Conservation (phyloP, 1,140 invertebrate species). For the Philopotamus ludificatus region DNA sequence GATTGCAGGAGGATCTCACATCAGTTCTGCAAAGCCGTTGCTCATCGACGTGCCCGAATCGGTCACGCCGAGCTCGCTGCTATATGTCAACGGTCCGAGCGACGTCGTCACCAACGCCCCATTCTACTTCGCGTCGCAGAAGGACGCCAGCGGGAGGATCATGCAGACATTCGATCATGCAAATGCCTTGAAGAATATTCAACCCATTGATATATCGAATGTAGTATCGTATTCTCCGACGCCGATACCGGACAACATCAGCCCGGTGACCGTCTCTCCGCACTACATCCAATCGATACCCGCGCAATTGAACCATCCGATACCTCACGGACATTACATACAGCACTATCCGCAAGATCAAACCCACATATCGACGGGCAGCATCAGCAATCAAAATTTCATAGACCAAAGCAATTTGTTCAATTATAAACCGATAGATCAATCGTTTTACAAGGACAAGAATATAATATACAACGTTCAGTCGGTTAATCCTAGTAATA, state of each 20-base stretch:
- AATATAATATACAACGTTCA: constrained; percentile 31
- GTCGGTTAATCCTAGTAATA: constrained; percentile 19
- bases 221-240: constrained; percentile 47
- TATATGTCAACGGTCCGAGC: constrained; percentile 45
- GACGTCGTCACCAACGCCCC: constrained; percentile 49
- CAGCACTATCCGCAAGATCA: constrained; percentile 31
- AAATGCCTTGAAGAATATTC: constrained; percentile 54
- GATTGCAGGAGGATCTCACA: constrained; percentile 24
- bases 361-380: constrained; percentile 9
- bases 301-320: constrained; percentile 13
- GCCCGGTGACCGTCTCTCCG: constrained; percentile 18
- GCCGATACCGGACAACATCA: constrained; percentile 24
- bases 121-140: constrained; percentile 31
- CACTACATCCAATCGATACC: constrained; percentile 21
- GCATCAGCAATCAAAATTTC: constrained; percentile 14
- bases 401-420: constrained; percentile 31
- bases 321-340: constrained; percentile 10
- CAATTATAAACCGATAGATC: constrained; percentile 36
- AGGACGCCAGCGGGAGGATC: constrained; percentile 20
- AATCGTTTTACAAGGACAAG: constrained; percentile 33
- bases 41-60: constrained; percentile 10
- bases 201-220: constrained; percentile 53
- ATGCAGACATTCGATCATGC: constrained; percentile 50
- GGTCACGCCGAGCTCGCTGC: constrained; percentile 39
- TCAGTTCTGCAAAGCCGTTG: constrained; percentile 21